phyloP scores from a whole-genome alignment of 92 coral and sea anemone species.

The Palythoa caribaeorum region DNA sequence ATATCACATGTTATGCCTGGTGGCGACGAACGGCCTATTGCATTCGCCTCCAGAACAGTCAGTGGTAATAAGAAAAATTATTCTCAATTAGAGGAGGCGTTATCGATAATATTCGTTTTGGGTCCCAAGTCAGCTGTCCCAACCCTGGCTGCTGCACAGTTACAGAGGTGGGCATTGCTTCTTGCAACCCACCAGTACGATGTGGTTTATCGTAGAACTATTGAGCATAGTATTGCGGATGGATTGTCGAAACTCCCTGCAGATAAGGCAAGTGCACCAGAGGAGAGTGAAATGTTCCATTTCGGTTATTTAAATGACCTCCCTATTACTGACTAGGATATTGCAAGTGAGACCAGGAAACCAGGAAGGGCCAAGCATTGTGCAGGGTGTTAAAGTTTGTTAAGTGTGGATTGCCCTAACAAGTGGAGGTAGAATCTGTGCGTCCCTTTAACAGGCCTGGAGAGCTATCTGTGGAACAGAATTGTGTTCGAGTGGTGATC shows the following conservation, averaged over 20 bases:
- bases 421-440: not conserved
- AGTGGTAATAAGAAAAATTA: slow-evolving; percentile 17
- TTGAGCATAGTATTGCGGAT: slow-evolving; percentile 1
- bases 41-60: slow-evolving; percentile 18
- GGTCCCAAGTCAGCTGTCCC: not conserved
- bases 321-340: not conserved
- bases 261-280: not conserved
- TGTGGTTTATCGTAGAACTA: not conserved
- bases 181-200: slow-evolving; percentile 14
- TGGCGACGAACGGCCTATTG: slow-evolving; percentile 33
- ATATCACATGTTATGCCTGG: not conserved
- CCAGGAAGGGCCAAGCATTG: slow-evolving; percentile 12
- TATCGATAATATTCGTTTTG: not conserved
- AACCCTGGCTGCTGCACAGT: not conserved
- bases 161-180: slow-evolving; percentile 19
- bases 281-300: slow-evolving; percentile 14
- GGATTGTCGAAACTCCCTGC: slow-evolving; percentile 10
- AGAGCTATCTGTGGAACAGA: slow-evolving; percentile 31
- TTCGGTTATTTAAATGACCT: slow-evolving; percentile 11
- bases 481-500: slow-evolving; percentile 19
- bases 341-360: slow-evolving; percentile 23
- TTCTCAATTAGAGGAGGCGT: slow-evolving; percentile 6
- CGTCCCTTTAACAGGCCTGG: slow-evolving; percentile 12
- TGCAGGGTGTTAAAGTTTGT: slow-evolving; percentile 9
- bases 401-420: slow-evolving; percentile 21